Percentiles rank a stretch among this genome's conserved stretches.
Conservation (phyloP, 2,797 vertebrate genomes). For the Cossypha caffra region DNA sequence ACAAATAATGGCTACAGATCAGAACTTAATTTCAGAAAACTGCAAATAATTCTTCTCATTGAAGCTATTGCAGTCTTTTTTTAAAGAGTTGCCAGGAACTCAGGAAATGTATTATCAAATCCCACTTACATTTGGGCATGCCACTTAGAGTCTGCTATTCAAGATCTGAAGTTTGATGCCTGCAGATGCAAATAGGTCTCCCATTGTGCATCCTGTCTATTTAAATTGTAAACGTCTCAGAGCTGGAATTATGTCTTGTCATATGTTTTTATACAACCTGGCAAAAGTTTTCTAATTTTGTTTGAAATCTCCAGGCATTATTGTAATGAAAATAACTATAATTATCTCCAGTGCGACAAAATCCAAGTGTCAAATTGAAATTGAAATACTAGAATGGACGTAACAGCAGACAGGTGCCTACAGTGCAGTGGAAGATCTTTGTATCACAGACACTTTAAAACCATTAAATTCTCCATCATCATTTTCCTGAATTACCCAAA, state of each 20-base stretch:
- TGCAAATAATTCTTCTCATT: not conserved
- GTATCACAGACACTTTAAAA: not conserved
- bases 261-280: not conserved
- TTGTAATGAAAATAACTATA: slow-evolving; percentile 20
- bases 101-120: not conserved
- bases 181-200: not conserved
- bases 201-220: not conserved
- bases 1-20: not conserved
- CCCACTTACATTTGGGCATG: not conserved
- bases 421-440: not conserved
- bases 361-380: not conserved
- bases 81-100: not conserved
- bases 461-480: not conserved
- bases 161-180: not conserved
- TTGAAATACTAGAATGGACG: not conserved
- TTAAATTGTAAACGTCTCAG: not conserved
- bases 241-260: not conserved
- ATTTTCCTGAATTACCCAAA: not conserved
- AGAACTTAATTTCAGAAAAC: not conserved
- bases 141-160: not conserved
- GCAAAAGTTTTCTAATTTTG: slow-evolving; percentile 4
- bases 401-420: not conserved
- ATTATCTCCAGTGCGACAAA: not conserved
- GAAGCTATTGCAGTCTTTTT: not conserved
- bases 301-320: not conserved